A percentile compares a stretch with the other conserved stretches of the same genome.
phyloP scores from a whole-genome alignment of 2,797 vertebrate species.

The Apodemus agrarius region DNA sequence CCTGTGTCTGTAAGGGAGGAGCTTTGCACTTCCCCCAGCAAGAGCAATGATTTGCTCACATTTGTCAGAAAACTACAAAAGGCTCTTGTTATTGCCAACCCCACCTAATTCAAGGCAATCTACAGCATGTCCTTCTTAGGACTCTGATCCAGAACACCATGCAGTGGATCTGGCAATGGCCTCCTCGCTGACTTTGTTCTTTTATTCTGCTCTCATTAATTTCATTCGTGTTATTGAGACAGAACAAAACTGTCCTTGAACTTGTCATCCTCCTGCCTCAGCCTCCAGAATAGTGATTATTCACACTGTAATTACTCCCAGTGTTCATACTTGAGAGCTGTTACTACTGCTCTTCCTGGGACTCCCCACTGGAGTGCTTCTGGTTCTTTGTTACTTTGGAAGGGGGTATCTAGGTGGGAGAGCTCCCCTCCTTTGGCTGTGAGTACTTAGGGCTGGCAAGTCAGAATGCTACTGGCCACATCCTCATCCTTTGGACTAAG shows the following conservation, averaged over 20 bases:
- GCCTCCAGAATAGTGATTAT: not conserved
- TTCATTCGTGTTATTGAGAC: not conserved
- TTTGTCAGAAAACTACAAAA: not conserved
- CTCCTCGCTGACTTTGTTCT: not conserved
- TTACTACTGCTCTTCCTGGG: not conserved
- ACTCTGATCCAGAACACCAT: not conserved
- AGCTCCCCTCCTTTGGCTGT: not conserved
- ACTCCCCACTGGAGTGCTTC: not conserved
- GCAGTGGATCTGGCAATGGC: not conserved
- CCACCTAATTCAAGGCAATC: not conserved
- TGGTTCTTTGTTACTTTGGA: not conserved
- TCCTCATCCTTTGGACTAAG: not conserved
- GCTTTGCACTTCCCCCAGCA: not conserved
- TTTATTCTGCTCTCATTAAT: conserved; percentile 29
- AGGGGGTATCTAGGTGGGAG: not conserved
- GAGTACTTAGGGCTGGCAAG: not conserved
- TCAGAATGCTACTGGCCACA: not conserved
- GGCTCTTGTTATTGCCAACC: not conserved
- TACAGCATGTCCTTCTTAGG: not conserved
- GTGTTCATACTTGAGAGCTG: not conserved
- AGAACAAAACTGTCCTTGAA: not conserved
- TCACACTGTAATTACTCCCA: not conserved
- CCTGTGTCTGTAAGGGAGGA: not conserved
- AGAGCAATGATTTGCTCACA: not conserved
- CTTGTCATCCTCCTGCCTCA: not conserved